Conservation (phyloP, 1,140 invertebrate species). For the Radopholus similis region DNA sequence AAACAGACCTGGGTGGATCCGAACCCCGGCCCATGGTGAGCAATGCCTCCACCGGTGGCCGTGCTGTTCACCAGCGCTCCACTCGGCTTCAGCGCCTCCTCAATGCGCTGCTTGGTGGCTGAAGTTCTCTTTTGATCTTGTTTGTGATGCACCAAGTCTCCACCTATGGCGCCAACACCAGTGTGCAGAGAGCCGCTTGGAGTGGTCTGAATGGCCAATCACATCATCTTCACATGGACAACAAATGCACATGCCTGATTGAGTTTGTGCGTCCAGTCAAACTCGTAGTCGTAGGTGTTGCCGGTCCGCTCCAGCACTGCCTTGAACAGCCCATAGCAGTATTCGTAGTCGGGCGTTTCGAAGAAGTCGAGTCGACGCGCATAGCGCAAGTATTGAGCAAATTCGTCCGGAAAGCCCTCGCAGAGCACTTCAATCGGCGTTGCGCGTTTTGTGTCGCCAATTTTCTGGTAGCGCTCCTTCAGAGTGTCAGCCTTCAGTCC, state of each 20-base stretch:
- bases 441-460: conserved; percentile 95
- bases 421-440: conserved; percentile 94
- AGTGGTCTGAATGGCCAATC: conserved; percentile 44
- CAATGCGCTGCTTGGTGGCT: conserved; percentile 26
- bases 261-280: conserved; percentile 58
- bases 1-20: conserved; percentile 48
- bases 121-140: conserved; percentile 31
- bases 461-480: conserved; percentile 99
- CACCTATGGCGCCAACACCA: conserved; percentile 10
- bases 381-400: conserved; percentile 94
- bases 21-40: conserved; percentile 37
- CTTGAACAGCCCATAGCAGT: conserved; percentile 64
- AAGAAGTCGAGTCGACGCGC: conserved; percentile 96
- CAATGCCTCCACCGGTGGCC: conserved; percentile 18
- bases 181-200: conserved; percentile 58
- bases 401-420: conserved; percentile 84
- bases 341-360: conserved; percentile 98
- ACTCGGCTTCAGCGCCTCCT: conserved; percentile 40
- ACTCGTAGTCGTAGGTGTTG: conserved; percentile 57
- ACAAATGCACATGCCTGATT: conserved; percentile 48
- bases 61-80: conserved; percentile 19
- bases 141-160: conserved; percentile 15
- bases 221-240: not conserved
- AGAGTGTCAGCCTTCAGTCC: conserved; percentile 98
- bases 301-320: conserved; percentile 54